Evolutionary conservation across 2,113 vertebrate species (phyloP).

Genomic region (Delphinus delphis): DNA sequence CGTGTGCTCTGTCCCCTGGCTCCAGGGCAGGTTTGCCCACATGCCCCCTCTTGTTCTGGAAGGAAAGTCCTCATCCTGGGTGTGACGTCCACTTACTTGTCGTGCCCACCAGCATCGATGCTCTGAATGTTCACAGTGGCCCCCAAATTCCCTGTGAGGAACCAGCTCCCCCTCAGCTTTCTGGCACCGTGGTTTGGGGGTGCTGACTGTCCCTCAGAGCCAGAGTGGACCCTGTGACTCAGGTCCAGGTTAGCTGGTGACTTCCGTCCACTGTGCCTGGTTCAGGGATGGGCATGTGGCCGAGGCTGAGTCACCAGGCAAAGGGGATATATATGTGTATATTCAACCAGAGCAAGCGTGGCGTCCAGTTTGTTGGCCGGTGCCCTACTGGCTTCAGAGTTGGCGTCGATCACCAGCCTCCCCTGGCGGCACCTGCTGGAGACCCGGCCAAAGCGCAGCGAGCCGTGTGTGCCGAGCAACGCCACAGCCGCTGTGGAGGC

Average conservation of each 20-base stretch:
- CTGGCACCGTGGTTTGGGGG: not conserved
- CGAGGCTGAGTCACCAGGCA: not conserved
- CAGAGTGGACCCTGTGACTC: not conserved
- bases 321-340: too few species aligned
- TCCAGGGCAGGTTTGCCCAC: not conserved
- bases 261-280: not conserved
- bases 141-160: not conserved
- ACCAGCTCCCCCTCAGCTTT: too few species aligned
- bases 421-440: not conserved
- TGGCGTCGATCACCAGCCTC: not conserved
- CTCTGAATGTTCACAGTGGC: not conserved
- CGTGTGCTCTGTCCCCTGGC: not conserved
- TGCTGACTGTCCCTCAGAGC: too few species aligned
- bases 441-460: not conserved
- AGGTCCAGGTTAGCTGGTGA: not conserved
- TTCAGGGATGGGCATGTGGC: not conserved
- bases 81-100: not conserved
- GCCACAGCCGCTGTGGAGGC: not conserved
- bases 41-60: not conserved
- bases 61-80: not conserved
- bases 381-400: not conserved
- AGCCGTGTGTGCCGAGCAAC: not conserved
- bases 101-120: fast-evolving
- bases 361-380: too few species aligned
- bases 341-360: not conserved